Evolutionary conservation across 1,140 invertebrate species (phyloP).

Genomic region (Drosophila suzukii): DNA sequence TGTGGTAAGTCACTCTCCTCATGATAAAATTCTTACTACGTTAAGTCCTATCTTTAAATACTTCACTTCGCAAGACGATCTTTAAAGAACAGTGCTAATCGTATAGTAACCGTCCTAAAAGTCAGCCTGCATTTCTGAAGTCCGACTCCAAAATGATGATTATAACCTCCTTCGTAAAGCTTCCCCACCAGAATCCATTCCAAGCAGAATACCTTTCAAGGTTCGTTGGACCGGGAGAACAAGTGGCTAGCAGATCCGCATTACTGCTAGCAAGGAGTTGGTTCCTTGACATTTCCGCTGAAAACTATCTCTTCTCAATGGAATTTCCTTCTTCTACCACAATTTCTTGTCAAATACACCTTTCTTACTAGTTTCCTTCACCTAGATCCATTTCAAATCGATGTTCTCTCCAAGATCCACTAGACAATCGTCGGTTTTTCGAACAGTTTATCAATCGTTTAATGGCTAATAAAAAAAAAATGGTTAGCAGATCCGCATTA

Average conservation of each 20-base stretch:
- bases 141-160: no score
- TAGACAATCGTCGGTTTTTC: slow-evolving; percentile 3
- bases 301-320: neutral
- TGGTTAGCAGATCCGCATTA: slow-evolving; percentile 52
- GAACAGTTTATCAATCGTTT: slow-evolving; percentile 59
- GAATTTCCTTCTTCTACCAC: neutral
- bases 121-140: no score
- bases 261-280: slow-evolving; percentile 59
- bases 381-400: neutral
- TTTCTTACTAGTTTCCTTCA: neutral
- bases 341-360: neutral
- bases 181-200: neutral
- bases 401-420: slow-evolving; percentile 14
- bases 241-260: slow-evolving; percentile 25
- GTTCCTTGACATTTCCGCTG: slow-evolving; percentile 51
- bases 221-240: neutral
- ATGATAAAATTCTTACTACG: no score
- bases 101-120: no score
- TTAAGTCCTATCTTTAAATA: no score
- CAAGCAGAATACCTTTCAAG: neutral
- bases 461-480: slow-evolving; percentile 66
- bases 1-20: no score
- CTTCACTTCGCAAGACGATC: no score
- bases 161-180: no score
- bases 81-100: no score